phyloP scores from a whole-genome alignment of 1,140 invertebrate species.

The Periplaneta americana region DNA sequence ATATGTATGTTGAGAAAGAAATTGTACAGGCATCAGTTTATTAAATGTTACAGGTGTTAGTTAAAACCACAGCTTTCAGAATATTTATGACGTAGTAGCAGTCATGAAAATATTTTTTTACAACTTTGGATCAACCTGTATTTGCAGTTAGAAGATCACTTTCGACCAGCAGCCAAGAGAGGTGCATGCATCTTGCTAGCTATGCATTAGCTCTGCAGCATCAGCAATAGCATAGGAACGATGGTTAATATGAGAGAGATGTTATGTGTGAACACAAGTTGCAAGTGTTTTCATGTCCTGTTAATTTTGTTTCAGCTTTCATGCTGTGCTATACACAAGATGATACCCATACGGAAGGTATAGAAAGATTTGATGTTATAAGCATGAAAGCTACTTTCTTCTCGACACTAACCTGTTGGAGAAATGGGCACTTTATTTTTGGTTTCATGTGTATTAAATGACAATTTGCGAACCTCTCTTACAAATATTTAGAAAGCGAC shows the following conservation, averaged over 20 bases:
- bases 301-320: constrained; percentile 71
- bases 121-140: no score
- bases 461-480: no score
- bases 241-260: no score
- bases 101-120: no score
- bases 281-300: constrained; percentile 5
- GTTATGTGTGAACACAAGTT: background rate
- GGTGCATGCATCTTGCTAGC: background rate
- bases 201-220: constrained; percentile 9
- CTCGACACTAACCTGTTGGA: background rate
- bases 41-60: no score
- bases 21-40: no score
- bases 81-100: no score
- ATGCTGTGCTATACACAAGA: constrained; percentile 90
- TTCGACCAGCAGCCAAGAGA: background rate
- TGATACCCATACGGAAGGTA: constrained; percentile 83
- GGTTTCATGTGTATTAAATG: background rate
- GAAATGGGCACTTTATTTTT: background rate
- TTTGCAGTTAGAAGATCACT: background rate
- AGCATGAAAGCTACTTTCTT: background rate
- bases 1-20: no score
- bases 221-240: constrained; percentile 10
- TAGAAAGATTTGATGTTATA: constrained; percentile 30
- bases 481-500: no score
- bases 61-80: no score